phyloP scores from a whole-genome alignment of 2,888 invertebrate species.

The Acrobasis consociella region DNA sequence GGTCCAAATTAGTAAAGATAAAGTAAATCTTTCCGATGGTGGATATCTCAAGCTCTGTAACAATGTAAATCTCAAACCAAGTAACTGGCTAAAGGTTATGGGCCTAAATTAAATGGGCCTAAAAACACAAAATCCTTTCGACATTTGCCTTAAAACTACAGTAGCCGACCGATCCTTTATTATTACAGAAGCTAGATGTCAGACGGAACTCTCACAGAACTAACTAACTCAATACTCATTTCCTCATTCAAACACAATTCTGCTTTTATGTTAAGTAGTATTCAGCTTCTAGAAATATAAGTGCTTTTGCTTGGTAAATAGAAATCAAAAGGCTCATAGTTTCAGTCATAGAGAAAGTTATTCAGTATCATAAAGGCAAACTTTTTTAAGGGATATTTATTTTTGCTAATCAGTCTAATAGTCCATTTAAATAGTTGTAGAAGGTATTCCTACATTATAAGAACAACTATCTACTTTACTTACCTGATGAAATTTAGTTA shows the following conservation, averaged over 20 bases:
- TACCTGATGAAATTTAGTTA: neutral
- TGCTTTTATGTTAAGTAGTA: neutral
- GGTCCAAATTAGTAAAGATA: too few relatives aligned
- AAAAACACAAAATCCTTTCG: neutral
- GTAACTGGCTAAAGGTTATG: too few relatives aligned
- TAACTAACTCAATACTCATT: slow-evolving; percentile 4
- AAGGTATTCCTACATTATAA: neutral
- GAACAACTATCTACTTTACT: neutral
- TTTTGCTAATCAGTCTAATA: too few relatives aligned
- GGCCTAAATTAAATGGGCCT: neutral
- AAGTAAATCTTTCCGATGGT: too few relatives aligned
- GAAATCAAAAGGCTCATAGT: too few relatives aligned
- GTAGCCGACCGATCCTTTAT: neutral
- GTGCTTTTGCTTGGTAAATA: neutral
- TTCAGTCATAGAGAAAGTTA: too few relatives aligned
- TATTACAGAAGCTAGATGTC: slow-evolving; percentile 13
- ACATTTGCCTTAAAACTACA: slow-evolving; percentile 11
- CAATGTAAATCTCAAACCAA: too few relatives aligned
- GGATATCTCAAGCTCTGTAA: too few relatives aligned
- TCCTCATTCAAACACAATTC: slow-evolving; percentile 6
- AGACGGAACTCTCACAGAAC: neutral
- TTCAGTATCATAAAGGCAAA: too few relatives aligned
- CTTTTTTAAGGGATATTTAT: too few relatives aligned
- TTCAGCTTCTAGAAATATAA: neutral
- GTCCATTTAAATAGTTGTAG: too few relatives aligned